These are phyloP conservation scores for Cassiopea xamachana DNA, from an alignment of 30 jellyfish, hydroid and myxozoan genomes.

Conservation along the genomic window DNA sequence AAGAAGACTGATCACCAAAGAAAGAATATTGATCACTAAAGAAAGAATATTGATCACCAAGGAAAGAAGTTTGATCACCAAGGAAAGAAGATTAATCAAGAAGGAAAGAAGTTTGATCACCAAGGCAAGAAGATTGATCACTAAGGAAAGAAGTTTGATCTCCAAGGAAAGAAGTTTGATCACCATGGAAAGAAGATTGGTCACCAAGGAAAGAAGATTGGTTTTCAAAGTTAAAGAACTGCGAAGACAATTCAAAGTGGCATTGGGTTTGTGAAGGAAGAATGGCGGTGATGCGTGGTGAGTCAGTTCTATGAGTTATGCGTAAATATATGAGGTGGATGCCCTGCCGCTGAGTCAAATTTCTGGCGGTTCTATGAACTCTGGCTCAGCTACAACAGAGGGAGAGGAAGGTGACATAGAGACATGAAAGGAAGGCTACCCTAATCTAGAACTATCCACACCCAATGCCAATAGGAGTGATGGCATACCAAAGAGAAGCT, in stretches of 20 bases:
- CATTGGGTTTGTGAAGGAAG: constrained; percentile 58
- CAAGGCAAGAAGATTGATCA: no score
- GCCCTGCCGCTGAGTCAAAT: constrained; percentile 63
- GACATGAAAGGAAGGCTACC: constrained; percentile 9
- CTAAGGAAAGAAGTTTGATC: no score
- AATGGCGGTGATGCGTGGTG: constrained; percentile 61
- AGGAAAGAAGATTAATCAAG: no score
- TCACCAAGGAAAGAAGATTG: background rate
- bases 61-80: no score
- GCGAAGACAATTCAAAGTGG: constrained; percentile 6
- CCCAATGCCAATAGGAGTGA: background rate
- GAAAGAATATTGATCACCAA: no score
- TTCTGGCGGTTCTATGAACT: constrained; percentile 21
- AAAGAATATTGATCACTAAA: no score
- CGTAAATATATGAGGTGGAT: constrained; percentile 42
- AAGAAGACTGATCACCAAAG: constrained; percentile 11
- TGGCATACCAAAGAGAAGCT: constrained; percentile 24
- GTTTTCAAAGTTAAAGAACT: background rate
- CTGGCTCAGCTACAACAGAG: background rate
- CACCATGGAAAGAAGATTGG: no score
- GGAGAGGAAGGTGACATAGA: constrained; percentile 38
- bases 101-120: no score
- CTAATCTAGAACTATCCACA: background rate
- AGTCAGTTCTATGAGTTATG: constrained; percentile 39
- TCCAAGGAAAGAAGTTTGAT: no score